Percentiles rank a stretch among this genome's conserved stretches.
Conservation (phyloP, 2,888 invertebrate species). For the Hydraecia micacea region DNA sequence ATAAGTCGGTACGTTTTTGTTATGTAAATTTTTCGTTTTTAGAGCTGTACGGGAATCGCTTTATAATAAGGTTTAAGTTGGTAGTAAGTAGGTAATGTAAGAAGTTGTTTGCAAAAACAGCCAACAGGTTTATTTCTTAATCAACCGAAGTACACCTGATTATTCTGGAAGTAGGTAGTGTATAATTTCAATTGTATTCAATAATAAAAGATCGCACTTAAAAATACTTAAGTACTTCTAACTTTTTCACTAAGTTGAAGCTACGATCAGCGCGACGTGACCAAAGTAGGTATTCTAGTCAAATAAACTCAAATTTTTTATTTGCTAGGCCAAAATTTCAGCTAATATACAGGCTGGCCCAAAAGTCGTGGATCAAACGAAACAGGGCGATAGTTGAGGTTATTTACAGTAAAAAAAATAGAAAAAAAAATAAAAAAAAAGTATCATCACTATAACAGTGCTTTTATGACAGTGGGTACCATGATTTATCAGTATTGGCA, state of each 20-base stretch:
- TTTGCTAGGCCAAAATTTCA: not conserved
- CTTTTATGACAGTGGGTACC: too few relatives aligned
- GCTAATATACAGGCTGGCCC: too few relatives aligned
- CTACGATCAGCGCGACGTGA: not conserved
- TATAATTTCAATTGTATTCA: not conserved
- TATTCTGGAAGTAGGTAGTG: not conserved
- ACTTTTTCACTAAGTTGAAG: not conserved
- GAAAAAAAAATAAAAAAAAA: too few relatives aligned
- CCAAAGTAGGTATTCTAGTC: not conserved
- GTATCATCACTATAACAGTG: too few relatives aligned
- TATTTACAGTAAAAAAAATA: too few relatives aligned
- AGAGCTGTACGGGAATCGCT: conserved; percentile 40
- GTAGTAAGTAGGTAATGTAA: conserved; percentile 14
- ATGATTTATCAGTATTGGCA: too few relatives aligned
- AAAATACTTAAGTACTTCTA: not conserved
- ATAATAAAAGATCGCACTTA: not conserved
- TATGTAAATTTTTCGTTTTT: conserved; percentile 59
- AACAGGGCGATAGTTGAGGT: too few relatives aligned
- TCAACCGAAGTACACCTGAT: not conserved
- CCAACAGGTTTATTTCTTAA: too few relatives aligned
- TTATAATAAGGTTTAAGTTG: conserved; percentile 53
- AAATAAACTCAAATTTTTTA: not conserved
- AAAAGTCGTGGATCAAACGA: too few relatives aligned
- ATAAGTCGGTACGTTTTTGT: conserved; percentile 48
- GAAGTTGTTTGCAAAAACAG: conserved; percentile 4